These are phyloP conservation scores for Flexamia atlantica DNA, from an alignment of 2,888 invertebrate genomes.

Conservation along the genomic window DNA sequence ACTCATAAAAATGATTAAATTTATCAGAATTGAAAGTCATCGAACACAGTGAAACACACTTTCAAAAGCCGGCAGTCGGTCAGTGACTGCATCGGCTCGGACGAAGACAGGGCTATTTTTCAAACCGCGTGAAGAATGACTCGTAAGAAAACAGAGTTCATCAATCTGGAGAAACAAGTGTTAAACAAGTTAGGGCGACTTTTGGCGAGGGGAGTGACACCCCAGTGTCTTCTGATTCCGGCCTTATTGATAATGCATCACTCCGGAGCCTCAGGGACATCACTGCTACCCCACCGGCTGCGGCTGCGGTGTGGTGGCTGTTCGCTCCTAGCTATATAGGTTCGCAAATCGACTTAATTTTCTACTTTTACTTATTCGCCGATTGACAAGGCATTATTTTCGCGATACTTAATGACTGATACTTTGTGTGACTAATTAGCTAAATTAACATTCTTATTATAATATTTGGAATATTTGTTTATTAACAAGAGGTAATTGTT, in stretches of 20 bases:
- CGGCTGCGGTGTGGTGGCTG: neutral
- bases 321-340: too few relatives aligned
- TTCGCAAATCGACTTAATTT: too few relatives aligned
- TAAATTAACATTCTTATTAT: too few relatives aligned
- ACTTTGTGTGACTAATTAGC: too few relatives aligned
- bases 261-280: constrained; percentile 6
- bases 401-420: too few relatives aligned
- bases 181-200: constrained; percentile 58
- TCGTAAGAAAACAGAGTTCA: constrained; percentile 39
- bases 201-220: constrained; percentile 27
- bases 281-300: neutral
- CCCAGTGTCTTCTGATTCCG: constrained; percentile 50
- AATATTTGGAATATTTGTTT: too few relatives aligned
- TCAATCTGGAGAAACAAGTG: constrained; percentile 56
- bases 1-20: too few relatives aligned
- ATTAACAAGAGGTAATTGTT: too few relatives aligned
- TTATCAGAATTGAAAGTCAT: too few relatives aligned
- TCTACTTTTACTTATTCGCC: too few relatives aligned
- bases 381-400: too few relatives aligned
- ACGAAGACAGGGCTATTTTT: constrained; percentile 38
- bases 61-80: neutral
- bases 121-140: constrained; percentile 47
- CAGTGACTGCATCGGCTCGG: constrained; percentile 9
- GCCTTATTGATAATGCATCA: constrained; percentile 52
- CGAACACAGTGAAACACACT: neutral